A percentile compares a stretch with the other conserved stretches of the same genome.
phyloP scores from a whole-genome alignment of 2,797 vertebrate genomes.

The Otolemur crassicaudatus region DNA sequence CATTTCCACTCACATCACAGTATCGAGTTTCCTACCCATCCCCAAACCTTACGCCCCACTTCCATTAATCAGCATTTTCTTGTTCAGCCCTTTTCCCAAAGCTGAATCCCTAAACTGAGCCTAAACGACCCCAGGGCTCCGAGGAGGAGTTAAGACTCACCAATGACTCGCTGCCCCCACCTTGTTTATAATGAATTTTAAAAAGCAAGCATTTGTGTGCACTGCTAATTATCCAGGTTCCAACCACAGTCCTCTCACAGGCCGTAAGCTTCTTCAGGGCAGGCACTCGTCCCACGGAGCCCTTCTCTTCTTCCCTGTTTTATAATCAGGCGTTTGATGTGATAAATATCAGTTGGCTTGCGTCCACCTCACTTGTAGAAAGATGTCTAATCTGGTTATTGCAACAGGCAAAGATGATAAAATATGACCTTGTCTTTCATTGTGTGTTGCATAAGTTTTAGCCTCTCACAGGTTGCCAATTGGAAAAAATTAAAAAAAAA shows the following conservation, averaged over 20 bases:
- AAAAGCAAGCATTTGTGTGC: not conserved
- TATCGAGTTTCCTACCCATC: not conserved
- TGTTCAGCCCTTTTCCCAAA: not conserved
- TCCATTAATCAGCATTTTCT: not conserved
- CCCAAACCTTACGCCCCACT: not conserved
- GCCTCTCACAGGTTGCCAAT: constrained; percentile 70
- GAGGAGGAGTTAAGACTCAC: not conserved
- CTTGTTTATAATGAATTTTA: not conserved
- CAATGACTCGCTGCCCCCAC: not conserved
- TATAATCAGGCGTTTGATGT: constrained; percentile 44
- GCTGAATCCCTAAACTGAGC: not conserved
- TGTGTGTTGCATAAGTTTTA: constrained; percentile 72
- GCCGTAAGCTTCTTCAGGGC: not conserved
- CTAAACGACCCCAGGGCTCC: not conserved
- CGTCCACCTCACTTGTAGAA: constrained; percentile 69
- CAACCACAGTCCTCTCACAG: not conserved
- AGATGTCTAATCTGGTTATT: constrained; percentile 73
- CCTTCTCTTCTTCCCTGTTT: not conserved
- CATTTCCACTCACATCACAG: not conserved
- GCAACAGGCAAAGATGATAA: constrained; percentile 67
- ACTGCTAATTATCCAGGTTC: not conserved
- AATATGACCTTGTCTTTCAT: constrained; percentile 77
- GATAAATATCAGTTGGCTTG: constrained; percentile 64
- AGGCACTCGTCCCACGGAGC: not conserved
- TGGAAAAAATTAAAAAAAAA: constrained; percentile 39